Evolutionary conservation across 2,888 invertebrate species (phyloP).

Genomic region (Tipula vernalis): DNA sequence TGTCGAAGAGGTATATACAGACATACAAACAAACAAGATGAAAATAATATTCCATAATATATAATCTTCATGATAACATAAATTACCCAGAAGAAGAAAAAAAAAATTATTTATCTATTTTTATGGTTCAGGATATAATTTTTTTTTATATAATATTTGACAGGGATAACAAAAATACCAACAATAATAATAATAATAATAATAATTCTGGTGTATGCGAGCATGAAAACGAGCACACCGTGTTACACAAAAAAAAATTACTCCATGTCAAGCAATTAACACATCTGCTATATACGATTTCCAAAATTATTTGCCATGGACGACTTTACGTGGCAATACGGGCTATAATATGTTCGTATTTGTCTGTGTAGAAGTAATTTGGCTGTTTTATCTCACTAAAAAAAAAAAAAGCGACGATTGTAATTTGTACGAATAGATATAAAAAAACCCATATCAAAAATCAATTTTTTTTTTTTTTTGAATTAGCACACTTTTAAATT

Average conservation of each 20-base stretch:
- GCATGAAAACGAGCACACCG: neutral
- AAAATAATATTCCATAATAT: neutral
- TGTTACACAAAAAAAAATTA: neutral
- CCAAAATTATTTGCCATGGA: neutral
- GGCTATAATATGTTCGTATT: too few species aligned
- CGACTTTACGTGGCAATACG: too few species aligned
- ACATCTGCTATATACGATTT: neutral
- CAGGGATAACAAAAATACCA: neutral
- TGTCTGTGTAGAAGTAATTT: too few species aligned
- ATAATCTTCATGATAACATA: neutral
- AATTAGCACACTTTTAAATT: neutral
- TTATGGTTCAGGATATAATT: neutral
- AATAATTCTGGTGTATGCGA: neutral
- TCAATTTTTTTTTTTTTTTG: neutral
- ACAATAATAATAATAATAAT: neutral
- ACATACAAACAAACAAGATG: neutral
- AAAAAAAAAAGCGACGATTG: neutral
- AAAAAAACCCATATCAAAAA: neutral
- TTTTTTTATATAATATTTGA: neutral
- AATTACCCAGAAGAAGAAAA: neutral
- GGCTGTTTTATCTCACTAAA: neutral
- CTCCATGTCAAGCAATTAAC: neutral
- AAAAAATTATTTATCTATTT: neutral
- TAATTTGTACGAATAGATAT: neutral
- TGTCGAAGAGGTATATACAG: neutral